These are phyloP conservation scores for Drosophila melanica DNA, from an alignment of 1,140 invertebrate species.

Conservation along the genomic window DNA sequence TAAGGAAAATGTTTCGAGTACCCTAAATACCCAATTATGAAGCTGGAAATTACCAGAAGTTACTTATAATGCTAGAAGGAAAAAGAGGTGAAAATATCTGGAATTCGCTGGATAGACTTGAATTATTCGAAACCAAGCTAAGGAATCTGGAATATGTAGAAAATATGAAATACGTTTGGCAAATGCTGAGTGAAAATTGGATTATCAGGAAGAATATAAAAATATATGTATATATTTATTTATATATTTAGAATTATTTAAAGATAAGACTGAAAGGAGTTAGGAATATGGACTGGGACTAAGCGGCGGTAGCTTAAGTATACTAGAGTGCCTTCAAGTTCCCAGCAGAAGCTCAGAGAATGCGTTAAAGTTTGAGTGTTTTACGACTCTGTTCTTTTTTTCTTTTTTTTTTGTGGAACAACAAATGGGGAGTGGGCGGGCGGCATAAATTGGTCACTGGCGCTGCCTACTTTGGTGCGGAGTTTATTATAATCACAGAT, in stretches of 20 bases:
- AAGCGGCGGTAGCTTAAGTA: background rate
- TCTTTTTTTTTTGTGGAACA: background rate
- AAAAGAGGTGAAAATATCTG: no score
- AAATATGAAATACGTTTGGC: no score
- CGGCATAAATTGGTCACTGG: slow-evolving; percentile 38
- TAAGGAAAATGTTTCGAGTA: no score
- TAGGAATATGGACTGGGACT: background rate
- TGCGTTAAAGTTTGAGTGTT: background rate
- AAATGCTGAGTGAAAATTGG: no score
- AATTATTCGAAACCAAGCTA: no score
- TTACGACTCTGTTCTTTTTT: background rate
- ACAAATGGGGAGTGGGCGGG: background rate
- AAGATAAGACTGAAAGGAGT: background rate
- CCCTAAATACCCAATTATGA: no score
- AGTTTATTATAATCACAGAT: slow-evolving; percentile 22
- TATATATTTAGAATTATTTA: background rate
- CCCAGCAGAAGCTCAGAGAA: background rate
- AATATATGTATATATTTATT: no score
- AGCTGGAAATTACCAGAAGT: no score
- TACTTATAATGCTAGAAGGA: no score
- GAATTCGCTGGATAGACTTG: no score
- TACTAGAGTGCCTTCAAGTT: background rate
- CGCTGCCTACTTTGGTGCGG: slow-evolving; percentile 40
- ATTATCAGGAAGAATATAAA: no score
- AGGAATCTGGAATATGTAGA: no score